Conservation (phyloP, 1,140 invertebrate species). For the Oncopodura yosiiana region DNA sequence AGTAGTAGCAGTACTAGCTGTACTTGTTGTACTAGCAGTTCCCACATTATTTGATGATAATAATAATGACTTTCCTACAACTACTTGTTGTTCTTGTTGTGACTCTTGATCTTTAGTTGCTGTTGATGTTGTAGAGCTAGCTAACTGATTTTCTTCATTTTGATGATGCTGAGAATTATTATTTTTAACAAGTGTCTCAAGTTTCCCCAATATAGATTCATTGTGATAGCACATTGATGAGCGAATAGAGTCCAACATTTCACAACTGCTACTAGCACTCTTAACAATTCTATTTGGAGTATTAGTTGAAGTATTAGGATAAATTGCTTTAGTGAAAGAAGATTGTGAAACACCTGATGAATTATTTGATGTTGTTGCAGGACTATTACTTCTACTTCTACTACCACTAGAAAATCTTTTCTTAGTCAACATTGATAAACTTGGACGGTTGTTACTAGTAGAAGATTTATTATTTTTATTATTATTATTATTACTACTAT, state of each 20-base stretch:
- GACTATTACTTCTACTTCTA: conserved; percentile 23
- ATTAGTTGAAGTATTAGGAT: not conserved
- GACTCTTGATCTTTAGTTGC: not conserved
- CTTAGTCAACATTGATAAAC: too few species aligned
- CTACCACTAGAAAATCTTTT: not conserved
- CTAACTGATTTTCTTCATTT: too few species aligned
- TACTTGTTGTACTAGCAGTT: not conserved
- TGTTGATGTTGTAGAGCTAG: too few species aligned
- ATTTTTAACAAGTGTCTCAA: too few species aligned
- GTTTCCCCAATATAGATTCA: not conserved
- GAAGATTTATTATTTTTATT: too few species aligned
- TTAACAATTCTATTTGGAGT: not conserved
- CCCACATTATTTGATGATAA: not conserved
- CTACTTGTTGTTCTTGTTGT: not conserved
- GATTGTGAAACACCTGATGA: not conserved
- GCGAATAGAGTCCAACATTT: conserved; percentile 21
- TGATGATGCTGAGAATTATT: too few species aligned
- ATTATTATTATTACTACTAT: too few species aligned
- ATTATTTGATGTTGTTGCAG: not conserved
- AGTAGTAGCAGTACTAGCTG: not conserved
- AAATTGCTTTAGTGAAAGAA: not conserved
- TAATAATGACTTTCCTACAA: not conserved
- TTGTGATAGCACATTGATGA: not conserved
- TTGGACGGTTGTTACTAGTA: too few species aligned
- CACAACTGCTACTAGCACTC: conserved; percentile 26